phyloP scores from a whole-genome alignment of 2,113 vertebrate genomes.

The Corythornis cristatus region DNA sequence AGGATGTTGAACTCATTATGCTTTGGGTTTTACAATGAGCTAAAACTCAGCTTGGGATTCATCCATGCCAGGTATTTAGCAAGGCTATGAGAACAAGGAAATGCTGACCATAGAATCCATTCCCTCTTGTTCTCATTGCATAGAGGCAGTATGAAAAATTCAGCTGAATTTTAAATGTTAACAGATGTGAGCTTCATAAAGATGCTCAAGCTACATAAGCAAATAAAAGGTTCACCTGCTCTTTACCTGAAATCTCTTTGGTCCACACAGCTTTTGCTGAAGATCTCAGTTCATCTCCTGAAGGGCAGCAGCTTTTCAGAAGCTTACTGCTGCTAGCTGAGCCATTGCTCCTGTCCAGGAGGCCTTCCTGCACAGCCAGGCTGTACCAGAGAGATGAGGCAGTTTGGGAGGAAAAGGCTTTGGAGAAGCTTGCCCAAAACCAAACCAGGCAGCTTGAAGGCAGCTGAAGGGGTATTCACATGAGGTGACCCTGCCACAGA shows the following conservation, averaged over 20 bases:
- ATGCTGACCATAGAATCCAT: not conserved
- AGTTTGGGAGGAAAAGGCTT: not conserved
- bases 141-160: not conserved
- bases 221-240: not conserved
- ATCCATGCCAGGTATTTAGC: not conserved
- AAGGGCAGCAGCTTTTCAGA: not conserved
- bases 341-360: not conserved
- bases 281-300: not conserved
- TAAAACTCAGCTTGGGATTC: not conserved
- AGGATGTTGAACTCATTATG: not conserved
- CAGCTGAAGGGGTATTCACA: not conserved
- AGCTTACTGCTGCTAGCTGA: not conserved
- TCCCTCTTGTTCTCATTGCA: not conserved
- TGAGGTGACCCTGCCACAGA: not conserved
- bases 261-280: not conserved
- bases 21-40: not conserved
- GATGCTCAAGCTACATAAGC: not conserved
- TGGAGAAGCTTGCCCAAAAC: not conserved
- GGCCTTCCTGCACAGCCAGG: not conserved
- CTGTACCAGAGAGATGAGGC: not conserved
- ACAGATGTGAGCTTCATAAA: not conserved
- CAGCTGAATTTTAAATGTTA: not conserved
- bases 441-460: not conserved
- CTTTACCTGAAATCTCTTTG: not conserved
- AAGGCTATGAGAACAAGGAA: not conserved